phyloP scores from a whole-genome alignment of 2,113 vertebrate genomes.

The Osmerus eperlanus region DNA sequence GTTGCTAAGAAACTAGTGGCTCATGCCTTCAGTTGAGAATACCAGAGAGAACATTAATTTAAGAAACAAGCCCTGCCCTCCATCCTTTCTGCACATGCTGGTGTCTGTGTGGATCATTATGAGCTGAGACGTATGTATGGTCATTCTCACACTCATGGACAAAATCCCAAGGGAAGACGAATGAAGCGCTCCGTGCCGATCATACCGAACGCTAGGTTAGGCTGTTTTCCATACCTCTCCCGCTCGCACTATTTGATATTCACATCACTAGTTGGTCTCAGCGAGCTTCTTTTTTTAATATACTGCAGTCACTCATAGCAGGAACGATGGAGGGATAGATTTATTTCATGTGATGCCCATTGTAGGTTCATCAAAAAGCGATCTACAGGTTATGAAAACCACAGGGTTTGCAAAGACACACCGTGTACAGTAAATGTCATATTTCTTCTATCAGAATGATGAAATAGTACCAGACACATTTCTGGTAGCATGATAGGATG shows the following conservation, averaged over 20 bases:
- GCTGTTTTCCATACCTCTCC: slow-evolving; percentile 4
- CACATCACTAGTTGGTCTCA: slow-evolving; percentile 24
- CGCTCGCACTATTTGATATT: slow-evolving; percentile 32
- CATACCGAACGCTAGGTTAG: not conserved
- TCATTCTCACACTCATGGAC: too few relatives aligned
- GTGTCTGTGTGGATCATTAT: slow-evolving; percentile 14
- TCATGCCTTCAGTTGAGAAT: slow-evolving; percentile 64
- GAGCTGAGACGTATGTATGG: not conserved
- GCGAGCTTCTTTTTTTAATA: slow-evolving; percentile 11
- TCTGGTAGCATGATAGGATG: not conserved
- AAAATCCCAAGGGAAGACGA: too few relatives aligned
- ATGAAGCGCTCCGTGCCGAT: too few relatives aligned
- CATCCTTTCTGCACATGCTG: slow-evolving; percentile 35
- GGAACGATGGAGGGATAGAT: not conserved
- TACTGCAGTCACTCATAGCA: slow-evolving; percentile 9
- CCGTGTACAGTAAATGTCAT: too few relatives aligned
- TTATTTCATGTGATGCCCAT: too few relatives aligned
- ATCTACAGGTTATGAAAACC: too few relatives aligned
- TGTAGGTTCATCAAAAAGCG: too few relatives aligned
- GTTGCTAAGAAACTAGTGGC: slow-evolving; percentile 76
- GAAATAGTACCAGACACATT: not conserved
- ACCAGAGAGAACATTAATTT: slow-evolving; percentile 54
- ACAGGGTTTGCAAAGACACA: too few relatives aligned
- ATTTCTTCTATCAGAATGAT: too few relatives aligned
- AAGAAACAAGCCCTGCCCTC: slow-evolving; percentile 46